Conservation (phyloP, 1,140 invertebrate species). For the Phthorimaea operculella region DNA sequence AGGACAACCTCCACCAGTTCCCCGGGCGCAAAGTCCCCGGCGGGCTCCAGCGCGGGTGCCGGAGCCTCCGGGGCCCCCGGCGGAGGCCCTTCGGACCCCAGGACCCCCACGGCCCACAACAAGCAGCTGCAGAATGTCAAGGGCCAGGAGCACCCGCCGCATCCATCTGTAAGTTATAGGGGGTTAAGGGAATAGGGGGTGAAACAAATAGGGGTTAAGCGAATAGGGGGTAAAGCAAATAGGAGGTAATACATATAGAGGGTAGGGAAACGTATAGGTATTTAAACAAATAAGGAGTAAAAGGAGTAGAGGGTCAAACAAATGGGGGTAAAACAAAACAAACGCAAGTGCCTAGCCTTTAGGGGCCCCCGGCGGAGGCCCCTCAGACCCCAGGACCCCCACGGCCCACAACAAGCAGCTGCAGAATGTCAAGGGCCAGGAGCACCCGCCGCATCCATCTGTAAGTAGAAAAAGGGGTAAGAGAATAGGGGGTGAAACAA, state of each 20-base stretch:
- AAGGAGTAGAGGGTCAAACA: too few relatives aligned
- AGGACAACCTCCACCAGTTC: slow-evolving; percentile 76
- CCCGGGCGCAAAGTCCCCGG: slow-evolving; percentile 76
- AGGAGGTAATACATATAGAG: too few relatives aligned
- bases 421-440: slow-evolving; percentile 78
- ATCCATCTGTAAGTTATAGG: slow-evolving; percentile 76
- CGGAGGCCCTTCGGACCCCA: slow-evolving; percentile 21
- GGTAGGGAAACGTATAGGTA: too few relatives aligned
- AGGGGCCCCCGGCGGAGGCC: slow-evolving; percentile 59
- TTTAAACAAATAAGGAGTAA: too few relatives aligned
- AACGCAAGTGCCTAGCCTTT: too few relatives aligned
- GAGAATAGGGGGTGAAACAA: too few relatives aligned
- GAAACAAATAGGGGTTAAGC: too few relatives aligned
- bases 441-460: slow-evolving; percentile 75
- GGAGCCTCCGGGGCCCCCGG: slow-evolving; percentile 68
- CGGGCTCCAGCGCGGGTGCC: slow-evolving; percentile 72
- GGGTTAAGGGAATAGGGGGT: too few relatives aligned
- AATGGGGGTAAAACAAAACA: too few relatives aligned
- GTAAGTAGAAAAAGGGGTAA: slow-evolving; percentile 65
- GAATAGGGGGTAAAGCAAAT: too few relatives aligned
- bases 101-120: slow-evolving; percentile 76
- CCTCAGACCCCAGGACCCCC: slow-evolving; percentile 72
- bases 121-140: slow-evolving; percentile 83
- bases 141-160: slow-evolving; percentile 70
- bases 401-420: slow-evolving; percentile 78